phyloP scores from a whole-genome alignment of 1,140 invertebrate genomes.

The Globodera ellingtonae region DNA sequence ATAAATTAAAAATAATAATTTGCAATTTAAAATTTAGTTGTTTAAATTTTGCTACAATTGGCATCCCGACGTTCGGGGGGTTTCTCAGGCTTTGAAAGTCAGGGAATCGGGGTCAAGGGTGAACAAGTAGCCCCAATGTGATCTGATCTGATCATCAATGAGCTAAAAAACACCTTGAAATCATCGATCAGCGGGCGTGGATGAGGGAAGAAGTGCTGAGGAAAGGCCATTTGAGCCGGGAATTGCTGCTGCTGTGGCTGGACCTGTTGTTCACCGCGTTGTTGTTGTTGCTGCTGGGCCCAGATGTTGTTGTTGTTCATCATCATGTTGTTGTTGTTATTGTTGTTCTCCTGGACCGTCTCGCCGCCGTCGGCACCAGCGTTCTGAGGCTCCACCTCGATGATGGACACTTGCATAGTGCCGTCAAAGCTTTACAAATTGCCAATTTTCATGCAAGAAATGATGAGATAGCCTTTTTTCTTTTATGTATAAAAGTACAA shows the following conservation, averaged over 20 bases:
- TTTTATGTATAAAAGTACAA: no score
- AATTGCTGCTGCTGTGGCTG: conserved; percentile 18
- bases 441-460: not conserved
- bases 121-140: no score
- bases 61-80: no score
- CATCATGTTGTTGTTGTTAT: conserved; percentile 11
- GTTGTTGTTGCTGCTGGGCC: not conserved
- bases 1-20: no score
- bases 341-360: not conserved
- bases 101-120: no score
- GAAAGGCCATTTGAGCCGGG: conserved; percentile 15
- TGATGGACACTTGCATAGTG: conserved; percentile 62
- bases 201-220: conserved; percentile 26
- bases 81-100: no score
- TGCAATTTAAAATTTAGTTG: no score
- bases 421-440: conserved; percentile 52
- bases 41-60: no score
- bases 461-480: no score
- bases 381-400: conserved; percentile 55
- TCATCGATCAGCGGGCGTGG: conserved; percentile 26
- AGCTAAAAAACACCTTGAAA: conserved; percentile 13
- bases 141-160: no score
- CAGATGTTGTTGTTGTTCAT: not conserved
- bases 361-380: not conserved
- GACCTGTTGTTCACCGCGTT: not conserved